phyloP scores from a whole-genome alignment of 2,113 vertebrate species.

The Corythornis cristatus region DNA sequence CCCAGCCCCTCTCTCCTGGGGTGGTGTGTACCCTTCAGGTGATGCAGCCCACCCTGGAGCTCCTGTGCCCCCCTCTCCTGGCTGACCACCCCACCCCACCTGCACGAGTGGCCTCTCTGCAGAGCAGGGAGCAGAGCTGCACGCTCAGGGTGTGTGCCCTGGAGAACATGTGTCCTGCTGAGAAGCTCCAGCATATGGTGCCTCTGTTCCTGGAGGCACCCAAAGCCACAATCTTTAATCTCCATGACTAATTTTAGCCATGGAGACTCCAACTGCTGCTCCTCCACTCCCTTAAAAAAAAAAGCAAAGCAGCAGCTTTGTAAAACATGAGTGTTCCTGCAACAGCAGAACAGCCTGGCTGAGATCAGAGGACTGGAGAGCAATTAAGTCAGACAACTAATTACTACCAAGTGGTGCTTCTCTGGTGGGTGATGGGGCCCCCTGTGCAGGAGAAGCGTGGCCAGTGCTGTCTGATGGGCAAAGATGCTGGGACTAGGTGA shows the following conservation, averaged over 20 bases:
- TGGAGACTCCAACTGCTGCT: slow-evolving; percentile 28
- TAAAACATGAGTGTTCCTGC: slow-evolving; percentile 52
- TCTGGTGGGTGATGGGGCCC: background rate
- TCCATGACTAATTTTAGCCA: slow-evolving; percentile 72
- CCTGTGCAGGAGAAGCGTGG: rapidly evolving
- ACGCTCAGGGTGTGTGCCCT: background rate
- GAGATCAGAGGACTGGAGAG: background rate
- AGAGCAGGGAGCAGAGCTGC: background rate
- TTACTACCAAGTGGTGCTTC: background rate
- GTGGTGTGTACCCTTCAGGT: background rate
- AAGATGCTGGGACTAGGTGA: background rate
- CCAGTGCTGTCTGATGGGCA: background rate
- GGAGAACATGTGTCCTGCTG: background rate
- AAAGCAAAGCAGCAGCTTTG: background rate
- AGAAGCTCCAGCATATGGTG: slow-evolving; percentile 23
- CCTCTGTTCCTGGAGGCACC: slow-evolving; percentile 59
- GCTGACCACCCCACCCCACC: rapidly evolving
- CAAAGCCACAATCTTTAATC: slow-evolving; percentile 64
- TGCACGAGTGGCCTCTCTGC: rapidly evolving
- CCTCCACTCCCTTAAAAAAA: background rate
- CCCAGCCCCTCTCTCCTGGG: background rate
- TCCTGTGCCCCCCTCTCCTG: rapidly evolving
- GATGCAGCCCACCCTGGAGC: background rate
- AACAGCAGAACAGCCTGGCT: background rate
- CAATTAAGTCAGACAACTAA: slow-evolving; percentile 60